Evolutionary conservation across 2,113 vertebrate species (phyloP).

Genomic region (Isichthys henryi): DNA sequence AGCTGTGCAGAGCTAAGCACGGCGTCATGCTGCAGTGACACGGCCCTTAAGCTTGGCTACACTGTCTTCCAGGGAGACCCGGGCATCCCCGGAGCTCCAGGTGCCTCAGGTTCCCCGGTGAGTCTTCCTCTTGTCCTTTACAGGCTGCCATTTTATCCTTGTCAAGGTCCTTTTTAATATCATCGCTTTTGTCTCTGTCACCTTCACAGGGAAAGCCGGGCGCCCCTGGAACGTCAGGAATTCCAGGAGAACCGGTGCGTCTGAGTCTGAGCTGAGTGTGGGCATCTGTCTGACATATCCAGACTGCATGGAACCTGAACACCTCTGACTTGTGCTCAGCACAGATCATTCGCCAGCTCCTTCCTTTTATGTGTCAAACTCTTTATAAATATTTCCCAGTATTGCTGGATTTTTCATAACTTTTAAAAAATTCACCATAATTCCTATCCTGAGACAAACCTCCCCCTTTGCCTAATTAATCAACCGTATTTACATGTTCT

Average conservation of each 20-base stretch:
- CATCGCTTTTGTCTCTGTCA: background rate
- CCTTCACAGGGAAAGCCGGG: conserved; percentile 77
- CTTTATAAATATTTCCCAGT: background rate
- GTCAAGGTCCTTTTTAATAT: background rate
- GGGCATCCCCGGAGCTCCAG: conserved; percentile 67
- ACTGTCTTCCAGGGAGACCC: conserved; percentile 66
- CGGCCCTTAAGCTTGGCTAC: background rate
- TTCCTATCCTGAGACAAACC: background rate
- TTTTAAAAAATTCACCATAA: background rate
- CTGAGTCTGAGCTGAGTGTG: conserved; percentile 50
- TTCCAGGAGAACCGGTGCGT: conserved; percentile 90
- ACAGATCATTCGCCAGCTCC: background rate
- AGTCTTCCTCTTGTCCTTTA: conserved; percentile 36
- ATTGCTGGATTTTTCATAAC: background rate
- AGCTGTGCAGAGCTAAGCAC: background rate
- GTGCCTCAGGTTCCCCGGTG: conserved; percentile 64
- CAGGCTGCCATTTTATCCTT: background rate
- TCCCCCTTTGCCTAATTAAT: background rate
- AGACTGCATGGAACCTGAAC: background rate
- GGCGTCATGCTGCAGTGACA: background rate
- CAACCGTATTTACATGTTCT: background rate
- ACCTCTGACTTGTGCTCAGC: background rate
- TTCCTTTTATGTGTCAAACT: background rate
- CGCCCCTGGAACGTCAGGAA: conserved; percentile 70
- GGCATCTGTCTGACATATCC: background rate